Evolutionary conservation across 2,888 invertebrate genomes (phyloP), one percentile per base, ranked within the genome.

Genomic region (Epirrhoe alternata): DNA sequence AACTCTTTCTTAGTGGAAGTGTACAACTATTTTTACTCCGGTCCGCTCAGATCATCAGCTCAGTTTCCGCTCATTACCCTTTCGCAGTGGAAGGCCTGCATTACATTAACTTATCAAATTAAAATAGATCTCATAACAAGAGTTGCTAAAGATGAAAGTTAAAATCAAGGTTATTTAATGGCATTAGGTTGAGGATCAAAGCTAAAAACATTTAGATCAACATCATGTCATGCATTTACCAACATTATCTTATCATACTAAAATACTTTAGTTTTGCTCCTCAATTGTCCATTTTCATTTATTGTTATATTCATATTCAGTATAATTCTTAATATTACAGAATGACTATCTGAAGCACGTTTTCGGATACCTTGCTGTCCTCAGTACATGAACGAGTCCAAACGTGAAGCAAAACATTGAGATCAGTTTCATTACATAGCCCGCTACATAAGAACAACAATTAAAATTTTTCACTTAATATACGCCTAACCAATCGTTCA

Each of bases 131-230:
- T 24, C 24, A 24, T 24, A n/a, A n/a, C 24, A 24, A 3, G 24
- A 2, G 24, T 2, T 24, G 12, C 35, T 35, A 35, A 30, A 47
- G 17, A 56, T 57, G 51, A 69, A 57, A 52, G 47, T 42, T 42
- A 42, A 42, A 42, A 42, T 42, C 45, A 53, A 45, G 50, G 2
- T 53, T 71, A 12, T 24, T 77, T 74, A 78, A 85, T 86, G 82
- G 83, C 74, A 68, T 67, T 76, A 79, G 71, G 85, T 90, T 90
- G 88, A 88, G 90, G 89, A 90, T 88, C 90, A 90, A 90, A 86
- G 82, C 89, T 89, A 90, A 89, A 85, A 50, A 68, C 65, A 77
- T 80, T 80, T 76, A 80, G 78, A 77, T 75, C 74, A 81, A 83
- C 77, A 75, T 74, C 76, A 79, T 77, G 80, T 66, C 60, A 76